A percentile compares a stretch with the other conserved stretches of the same genome.
Conservation (phyloP, 30 jellyfish, hydroid and myxozoan genomes). For the Aurelia aurita region DNA sequence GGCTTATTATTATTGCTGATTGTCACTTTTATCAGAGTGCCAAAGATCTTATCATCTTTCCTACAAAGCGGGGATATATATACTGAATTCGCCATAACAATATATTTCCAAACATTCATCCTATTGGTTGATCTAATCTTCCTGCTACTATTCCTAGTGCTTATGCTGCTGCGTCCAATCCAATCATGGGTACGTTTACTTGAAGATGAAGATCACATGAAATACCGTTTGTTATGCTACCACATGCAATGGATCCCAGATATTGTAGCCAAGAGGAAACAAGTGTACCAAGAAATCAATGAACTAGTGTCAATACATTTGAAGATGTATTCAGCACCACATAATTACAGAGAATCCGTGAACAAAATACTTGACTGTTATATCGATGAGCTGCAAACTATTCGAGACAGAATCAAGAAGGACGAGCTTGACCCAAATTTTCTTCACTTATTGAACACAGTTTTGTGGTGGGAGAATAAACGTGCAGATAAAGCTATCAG, state of each 20-base stretch:
- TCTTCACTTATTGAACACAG: slow-evolving; percentile 28
- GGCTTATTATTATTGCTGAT: slow-evolving; percentile 50
- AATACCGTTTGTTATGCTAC: slow-evolving; percentile 70
- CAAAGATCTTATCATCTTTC: slow-evolving; percentile 65
- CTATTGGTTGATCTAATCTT: slow-evolving; percentile 75
- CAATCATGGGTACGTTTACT: slow-evolving; percentile 81
- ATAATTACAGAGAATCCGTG: not conserved
- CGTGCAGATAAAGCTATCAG: slow-evolving; percentile 64
- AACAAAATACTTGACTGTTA: slow-evolving; percentile 4
- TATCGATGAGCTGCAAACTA: slow-evolving; percentile 12
- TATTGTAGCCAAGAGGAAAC: slow-evolving; percentile 34
- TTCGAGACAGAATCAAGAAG: slow-evolving; percentile 34
- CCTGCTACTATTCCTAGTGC: slow-evolving; percentile 58
- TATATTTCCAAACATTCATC: slow-evolving; percentile 68
- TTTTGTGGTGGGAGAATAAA: slow-evolving; percentile 79
- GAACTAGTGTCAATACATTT: slow-evolving; percentile 63
- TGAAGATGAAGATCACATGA: slow-evolving; percentile 97
- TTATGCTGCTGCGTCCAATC: slow-evolving; percentile 83
- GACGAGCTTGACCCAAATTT: slow-evolving; percentile 84
- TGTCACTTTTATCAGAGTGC: slow-evolving; percentile 68
- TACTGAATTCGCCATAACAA: slow-evolving; percentile 86
- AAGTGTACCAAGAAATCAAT: slow-evolving; percentile 36
- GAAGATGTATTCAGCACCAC: slow-evolving; percentile 36
- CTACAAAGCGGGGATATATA: slow-evolving; percentile 80
- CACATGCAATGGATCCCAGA: slow-evolving; percentile 91